These are phyloP conservation scores for Salpingus planirostris DNA, from an alignment of 2,888 invertebrate species.

Conservation along the genomic window DNA sequence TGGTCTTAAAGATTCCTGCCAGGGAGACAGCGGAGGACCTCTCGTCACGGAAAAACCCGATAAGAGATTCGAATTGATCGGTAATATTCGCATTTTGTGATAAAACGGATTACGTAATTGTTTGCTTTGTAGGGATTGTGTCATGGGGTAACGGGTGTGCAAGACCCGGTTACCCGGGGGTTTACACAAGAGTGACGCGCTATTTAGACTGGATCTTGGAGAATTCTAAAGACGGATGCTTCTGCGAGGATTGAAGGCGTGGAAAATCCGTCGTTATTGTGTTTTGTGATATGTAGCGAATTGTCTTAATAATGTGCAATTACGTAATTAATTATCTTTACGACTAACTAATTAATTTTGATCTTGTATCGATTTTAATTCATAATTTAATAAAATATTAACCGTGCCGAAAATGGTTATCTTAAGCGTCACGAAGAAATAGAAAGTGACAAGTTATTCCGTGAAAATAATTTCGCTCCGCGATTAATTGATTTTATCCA, in stretches of 20 bases:
- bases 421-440: no score
- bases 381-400: no score
- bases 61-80: constrained; percentile 73
- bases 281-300: constrained; percentile 11
- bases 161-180: constrained; percentile 74
- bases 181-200: constrained; percentile 75
- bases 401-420: no score
- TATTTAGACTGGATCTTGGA: constrained; percentile 74
- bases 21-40: constrained; percentile 37
- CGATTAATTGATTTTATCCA: no score
- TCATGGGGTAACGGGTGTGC: constrained; percentile 90
- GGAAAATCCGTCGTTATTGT: constrained; percentile 1
- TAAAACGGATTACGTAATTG: no score
- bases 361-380: no score
- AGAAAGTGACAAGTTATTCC: no score
- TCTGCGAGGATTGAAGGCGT: constrained; percentile 53
- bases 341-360: no score
- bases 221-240: constrained; percentile 74
- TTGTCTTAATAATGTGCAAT: constrained; percentile 3
- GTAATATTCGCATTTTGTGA: constrained; percentile 37
- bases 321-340: no score
- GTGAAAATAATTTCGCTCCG: no score
- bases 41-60: constrained; percentile 51
- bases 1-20: constrained; percentile 70
- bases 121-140: constrained; percentile 60